phyloP scores from a whole-genome alignment of 1,140 invertebrate species.

The Fopius arisanus region DNA sequence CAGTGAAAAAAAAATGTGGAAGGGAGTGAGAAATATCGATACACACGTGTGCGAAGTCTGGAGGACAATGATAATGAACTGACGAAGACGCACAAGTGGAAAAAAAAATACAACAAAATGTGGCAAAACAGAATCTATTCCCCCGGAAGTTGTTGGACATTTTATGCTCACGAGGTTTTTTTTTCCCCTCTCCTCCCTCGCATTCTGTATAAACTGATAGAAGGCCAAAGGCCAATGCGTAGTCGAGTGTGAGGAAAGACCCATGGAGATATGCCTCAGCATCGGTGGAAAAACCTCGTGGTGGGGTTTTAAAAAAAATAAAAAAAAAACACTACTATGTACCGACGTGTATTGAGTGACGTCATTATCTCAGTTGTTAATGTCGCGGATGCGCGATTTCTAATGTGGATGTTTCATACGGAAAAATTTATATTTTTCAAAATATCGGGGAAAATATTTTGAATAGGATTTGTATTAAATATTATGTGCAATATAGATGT shows the following conservation, averaged over 20 bases:
- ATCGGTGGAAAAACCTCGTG: not conserved
- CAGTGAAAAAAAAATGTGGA: not conserved
- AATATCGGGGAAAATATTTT: too few relatives aligned
- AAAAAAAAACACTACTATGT: not conserved
- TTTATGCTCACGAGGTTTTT: not conserved
- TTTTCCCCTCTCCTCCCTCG: not conserved
- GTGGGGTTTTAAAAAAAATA: not conserved
- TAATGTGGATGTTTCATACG: too few relatives aligned
- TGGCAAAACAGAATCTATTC: not conserved
- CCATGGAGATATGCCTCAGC: not conserved
- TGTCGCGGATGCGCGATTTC: not conserved
- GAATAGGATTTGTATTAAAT: too few relatives aligned
- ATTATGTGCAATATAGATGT: too few relatives aligned
- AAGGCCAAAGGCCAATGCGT: not conserved
- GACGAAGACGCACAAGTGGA: not conserved
- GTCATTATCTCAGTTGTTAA: not conserved
- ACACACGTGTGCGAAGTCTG: not conserved
- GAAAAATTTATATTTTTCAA: too few relatives aligned
- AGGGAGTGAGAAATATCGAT: not conserved
- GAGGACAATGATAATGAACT: slow-evolving; percentile 1
- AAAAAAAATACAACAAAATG: not conserved
- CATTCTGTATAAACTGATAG: not conserved
- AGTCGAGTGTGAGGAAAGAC: slow-evolving; percentile 1
- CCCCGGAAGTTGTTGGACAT: not conserved
- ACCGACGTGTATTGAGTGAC: not conserved